These are phyloP conservation scores for Hypanus sabinus DNA, from an alignment of 2,113 vertebrate species.

Conservation along the genomic window DNA sequence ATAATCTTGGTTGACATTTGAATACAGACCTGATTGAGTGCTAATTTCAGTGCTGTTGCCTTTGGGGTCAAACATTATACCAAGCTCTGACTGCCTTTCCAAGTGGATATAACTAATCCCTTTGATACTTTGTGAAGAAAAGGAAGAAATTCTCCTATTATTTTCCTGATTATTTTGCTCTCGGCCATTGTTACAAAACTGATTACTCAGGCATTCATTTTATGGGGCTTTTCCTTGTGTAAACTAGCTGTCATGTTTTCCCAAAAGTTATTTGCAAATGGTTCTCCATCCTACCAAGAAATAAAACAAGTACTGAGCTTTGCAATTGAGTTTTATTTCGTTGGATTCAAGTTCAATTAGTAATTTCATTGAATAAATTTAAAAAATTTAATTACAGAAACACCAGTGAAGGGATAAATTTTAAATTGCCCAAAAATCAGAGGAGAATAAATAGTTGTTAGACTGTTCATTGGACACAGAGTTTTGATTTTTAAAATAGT, in stretches of 20 bases:
- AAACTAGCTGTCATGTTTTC: neutral
- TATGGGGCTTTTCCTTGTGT: neutral
- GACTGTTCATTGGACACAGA: neutral
- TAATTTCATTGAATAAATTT: neutral
- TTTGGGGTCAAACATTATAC: neutral
- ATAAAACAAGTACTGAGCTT: too few species aligned
- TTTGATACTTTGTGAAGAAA: neutral
- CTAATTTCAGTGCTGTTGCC: neutral
- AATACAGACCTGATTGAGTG: neutral
- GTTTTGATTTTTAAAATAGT: neutral
- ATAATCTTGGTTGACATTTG: neutral
- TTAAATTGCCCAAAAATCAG: neutral
- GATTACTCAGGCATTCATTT: neutral
- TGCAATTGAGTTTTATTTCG: too few species aligned
- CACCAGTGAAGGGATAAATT: neutral
- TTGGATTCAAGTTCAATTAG: neutral
- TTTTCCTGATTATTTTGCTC: neutral
- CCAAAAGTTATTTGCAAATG: neutral
- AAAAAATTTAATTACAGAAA: too few species aligned
- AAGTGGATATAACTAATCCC: neutral
- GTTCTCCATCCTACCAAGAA: too few species aligned
- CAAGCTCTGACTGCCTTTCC: neutral
- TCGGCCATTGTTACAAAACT: neutral
- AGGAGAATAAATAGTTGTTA: neutral
- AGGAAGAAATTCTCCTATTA: neutral